Evolutionary conservation across 2,797 vertebrate species (phyloP).

Genomic region (Malacoctenus gilli): DNA sequence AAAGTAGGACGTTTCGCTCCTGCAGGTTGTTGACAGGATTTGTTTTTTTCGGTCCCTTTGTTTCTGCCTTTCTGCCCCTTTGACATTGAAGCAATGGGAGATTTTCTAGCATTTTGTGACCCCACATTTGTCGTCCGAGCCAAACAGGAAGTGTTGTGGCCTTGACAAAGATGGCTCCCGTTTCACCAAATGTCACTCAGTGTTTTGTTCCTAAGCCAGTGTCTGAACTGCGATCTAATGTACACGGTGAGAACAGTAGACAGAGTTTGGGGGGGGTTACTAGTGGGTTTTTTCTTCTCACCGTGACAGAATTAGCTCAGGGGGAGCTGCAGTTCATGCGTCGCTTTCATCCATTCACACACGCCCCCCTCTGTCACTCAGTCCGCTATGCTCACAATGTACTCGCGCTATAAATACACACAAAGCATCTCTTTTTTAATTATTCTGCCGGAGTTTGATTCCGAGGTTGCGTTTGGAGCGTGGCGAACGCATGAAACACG

Average conservation of each 20-base stretch:
- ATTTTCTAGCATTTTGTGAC: conserved; percentile 43
- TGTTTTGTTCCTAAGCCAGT: conserved; percentile 44
- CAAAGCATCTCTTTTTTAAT: conserved; percentile 28
- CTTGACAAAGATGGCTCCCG: conserved; percentile 62
- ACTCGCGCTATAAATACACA: conserved; percentile 42
- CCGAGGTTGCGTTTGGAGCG: conserved; percentile 16
- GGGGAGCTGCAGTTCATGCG: conserved; percentile 56
- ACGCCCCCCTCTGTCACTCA: conserved; percentile 35
- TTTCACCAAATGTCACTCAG: conserved; percentile 66
- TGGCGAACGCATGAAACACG: not conserved
- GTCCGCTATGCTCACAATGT: conserved; percentile 19
- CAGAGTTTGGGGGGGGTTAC: conserved; percentile 48
- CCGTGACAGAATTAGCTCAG: conserved; percentile 66
- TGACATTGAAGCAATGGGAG: conserved; percentile 21
- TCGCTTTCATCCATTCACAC: conserved; percentile 65
- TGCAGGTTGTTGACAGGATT: too few relatives aligned
- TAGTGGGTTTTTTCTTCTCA: conserved; percentile 59
- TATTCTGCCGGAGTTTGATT: conserved; percentile 14
- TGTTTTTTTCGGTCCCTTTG: too few relatives aligned
- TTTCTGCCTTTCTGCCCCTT: conserved; percentile 2
- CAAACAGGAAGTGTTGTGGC: conserved; percentile 43
- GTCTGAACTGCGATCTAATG: conserved; percentile 63
- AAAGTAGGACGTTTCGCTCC: too few relatives aligned
- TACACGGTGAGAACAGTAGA: conserved; percentile 60
- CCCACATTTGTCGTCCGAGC: conserved; percentile 51